phyloP scores from a whole-genome alignment of 2,113 vertebrate species.

The Trogon surrucura region DNA sequence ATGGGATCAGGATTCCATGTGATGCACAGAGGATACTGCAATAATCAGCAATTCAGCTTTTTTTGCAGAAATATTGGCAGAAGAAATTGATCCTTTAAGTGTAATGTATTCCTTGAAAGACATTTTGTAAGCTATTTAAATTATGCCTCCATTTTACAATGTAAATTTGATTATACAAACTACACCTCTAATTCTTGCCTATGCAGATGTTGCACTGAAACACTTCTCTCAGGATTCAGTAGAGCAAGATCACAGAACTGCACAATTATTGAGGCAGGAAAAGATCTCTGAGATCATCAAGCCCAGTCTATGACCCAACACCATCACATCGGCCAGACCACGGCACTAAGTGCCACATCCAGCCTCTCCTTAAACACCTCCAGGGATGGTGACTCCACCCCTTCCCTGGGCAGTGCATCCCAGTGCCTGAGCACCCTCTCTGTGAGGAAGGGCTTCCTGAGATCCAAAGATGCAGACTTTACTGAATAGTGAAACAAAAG shows the following conservation, averaged over 20 bases:
- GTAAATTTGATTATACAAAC: conserved; percentile 46
- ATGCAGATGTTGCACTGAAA: conserved; percentile 38
- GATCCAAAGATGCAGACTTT: not conserved
- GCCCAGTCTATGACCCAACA: too few species aligned
- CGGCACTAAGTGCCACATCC: too few species aligned
- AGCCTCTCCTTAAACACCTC: too few species aligned
- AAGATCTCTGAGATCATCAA: too few species aligned
- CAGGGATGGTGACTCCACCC: too few species aligned
- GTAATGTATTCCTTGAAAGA: conserved; percentile 23
- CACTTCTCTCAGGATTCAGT: not conserved
- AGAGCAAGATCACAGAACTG: not conserved
- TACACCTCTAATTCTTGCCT: not conserved
- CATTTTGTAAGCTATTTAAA: conserved; percentile 55
- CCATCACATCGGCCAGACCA: too few species aligned
- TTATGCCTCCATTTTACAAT: conserved; percentile 15
- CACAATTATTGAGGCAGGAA: too few species aligned
- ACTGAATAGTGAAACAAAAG: not conserved
- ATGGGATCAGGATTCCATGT: not conserved
- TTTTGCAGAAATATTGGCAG: conserved; percentile 29
- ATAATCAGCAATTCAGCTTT: conserved; percentile 24
- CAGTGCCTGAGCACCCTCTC: too few species aligned
- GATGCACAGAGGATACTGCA: not conserved
- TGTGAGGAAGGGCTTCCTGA: too few species aligned
- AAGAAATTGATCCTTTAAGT: not conserved
- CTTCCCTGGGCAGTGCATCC: too few species aligned